Conservation (phyloP, 2,113 vertebrate genomes). For the cat (Felis catus) region F.catus_Fca126_mat1.0 CM031411.1:8912501-8913000, state of each 20-base stretch:
- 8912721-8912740: conserved; percentile 66
- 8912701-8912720: conserved; percentile 56
- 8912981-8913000: not conserved
- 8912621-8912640: conserved; percentile 43
- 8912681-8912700: conserved; percentile 67
- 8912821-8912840: not conserved
- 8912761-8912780: not conserved
- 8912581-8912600: not conserved
- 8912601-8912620: conserved; percentile 41
- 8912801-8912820: conserved; percentile 13
- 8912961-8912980: not conserved
- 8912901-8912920: not conserved
- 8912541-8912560: not conserved
- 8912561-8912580: not conserved
- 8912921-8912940: conserved; percentile 1
- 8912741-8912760: conserved; percentile 55
- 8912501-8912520: not conserved
- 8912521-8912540: not conserved
- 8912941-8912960: not conserved
- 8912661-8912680: conserved; percentile 65
- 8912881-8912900: not conserved
- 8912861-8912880: not conserved
- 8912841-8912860: not conserved
- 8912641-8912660: conserved; percentile 47
- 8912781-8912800: not conserved